phyloP scores from a whole-genome alignment of 2,888 invertebrate species.

The Drosophila flavopinicola region DNA sequence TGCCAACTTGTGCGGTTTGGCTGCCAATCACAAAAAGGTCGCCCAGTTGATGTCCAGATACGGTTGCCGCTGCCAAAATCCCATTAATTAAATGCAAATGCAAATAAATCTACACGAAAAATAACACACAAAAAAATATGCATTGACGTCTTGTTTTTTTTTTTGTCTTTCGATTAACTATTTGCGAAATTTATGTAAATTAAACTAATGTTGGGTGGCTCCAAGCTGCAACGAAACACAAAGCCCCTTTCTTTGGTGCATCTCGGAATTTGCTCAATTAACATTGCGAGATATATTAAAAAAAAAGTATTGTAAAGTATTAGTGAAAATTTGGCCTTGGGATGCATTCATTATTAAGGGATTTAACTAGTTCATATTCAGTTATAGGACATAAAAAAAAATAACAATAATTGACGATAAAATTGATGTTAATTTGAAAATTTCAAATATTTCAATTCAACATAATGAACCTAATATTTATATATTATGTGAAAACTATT shows the following conservation, averaged over 20 bases:
- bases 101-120: constrained; percentile 64
- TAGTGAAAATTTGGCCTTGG: too few relatives aligned
- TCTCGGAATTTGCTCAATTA: too few relatives aligned
- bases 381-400: too few relatives aligned
- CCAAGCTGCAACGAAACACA: constrained; percentile 13
- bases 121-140: constrained; percentile 46
- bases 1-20: constrained; percentile 58
- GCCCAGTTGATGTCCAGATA: constrained; percentile 70
- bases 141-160: constrained; percentile 51
- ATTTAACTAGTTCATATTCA: too few relatives aligned
- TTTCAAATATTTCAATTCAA: too few relatives aligned
- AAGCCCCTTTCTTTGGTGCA: constrained; percentile 31
- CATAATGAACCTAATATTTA: neutral
- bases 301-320: too few relatives aligned
- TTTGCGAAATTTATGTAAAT: constrained; percentile 71
- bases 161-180: constrained; percentile 25
- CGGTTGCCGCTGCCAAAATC: constrained; percentile 50
- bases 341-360: too few relatives aligned
- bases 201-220: constrained; percentile 3
- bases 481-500: neutral
- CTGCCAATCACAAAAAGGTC: constrained; percentile 78
- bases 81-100: constrained; percentile 75
- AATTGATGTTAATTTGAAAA: too few relatives aligned
- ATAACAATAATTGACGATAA: too few relatives aligned
- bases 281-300: too few relatives aligned